phyloP scores from a whole-genome alignment of 2,888 invertebrate genomes.

The Lobophora halterata region DNA sequence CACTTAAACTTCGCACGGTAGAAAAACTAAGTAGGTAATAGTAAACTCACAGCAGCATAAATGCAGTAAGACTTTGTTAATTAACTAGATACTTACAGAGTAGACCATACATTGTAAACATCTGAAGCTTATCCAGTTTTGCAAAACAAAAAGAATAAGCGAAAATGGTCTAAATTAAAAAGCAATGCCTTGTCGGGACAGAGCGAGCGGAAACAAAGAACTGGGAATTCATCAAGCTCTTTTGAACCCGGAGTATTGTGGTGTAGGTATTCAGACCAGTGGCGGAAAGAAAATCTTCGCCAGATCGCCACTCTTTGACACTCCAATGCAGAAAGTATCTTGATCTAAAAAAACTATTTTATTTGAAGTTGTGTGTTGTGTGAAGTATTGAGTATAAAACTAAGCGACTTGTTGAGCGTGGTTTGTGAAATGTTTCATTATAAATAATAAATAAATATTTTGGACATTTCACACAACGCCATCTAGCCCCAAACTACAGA shows the following conservation, averaged over 20 bases:
- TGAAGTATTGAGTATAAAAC: too few species aligned
- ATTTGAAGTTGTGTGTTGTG: too few species aligned
- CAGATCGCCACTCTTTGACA: constrained; percentile 75
- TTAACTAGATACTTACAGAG: too few species aligned
- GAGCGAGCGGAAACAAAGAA: constrained; percentile 76
- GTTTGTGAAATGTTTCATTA: too few species aligned
- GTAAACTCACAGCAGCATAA: too few species aligned
- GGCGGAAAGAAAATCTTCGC: constrained; percentile 71
- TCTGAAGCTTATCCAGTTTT: constrained; percentile 65
- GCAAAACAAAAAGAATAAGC: constrained; percentile 66
- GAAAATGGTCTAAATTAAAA: constrained; percentile 77
- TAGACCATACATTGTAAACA: constrained; percentile 32
- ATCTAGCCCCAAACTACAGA: too few species aligned
- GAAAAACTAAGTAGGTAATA: too few species aligned
- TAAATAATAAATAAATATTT: too few species aligned
- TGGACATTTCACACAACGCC: too few species aligned
- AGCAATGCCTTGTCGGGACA: constrained; percentile 74
- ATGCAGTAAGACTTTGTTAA: too few species aligned
- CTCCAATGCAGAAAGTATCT: constrained; percentile 66
- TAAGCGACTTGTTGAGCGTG: too few species aligned
- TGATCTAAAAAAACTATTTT: constrained; percentile 32
- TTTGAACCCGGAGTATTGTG: constrained; percentile 74
- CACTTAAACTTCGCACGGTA: too few species aligned
- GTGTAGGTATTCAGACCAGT: constrained; percentile 62
- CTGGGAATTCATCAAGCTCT: constrained; percentile 77